Conservation (phyloP, 2,888 invertebrate genomes). For the Drosophila mettleri region DNA sequence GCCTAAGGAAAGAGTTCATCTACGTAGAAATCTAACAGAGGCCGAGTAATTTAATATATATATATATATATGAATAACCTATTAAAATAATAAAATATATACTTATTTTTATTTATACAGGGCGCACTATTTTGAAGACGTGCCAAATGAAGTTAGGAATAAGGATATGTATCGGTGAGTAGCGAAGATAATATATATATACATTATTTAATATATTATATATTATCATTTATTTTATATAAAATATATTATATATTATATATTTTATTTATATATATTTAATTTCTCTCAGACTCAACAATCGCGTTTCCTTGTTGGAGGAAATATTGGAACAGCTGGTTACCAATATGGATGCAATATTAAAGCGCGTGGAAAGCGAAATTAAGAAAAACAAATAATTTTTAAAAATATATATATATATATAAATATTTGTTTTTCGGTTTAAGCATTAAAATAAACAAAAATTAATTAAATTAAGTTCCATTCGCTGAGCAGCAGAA, state of each 20-base stretch:
- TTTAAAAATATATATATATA: too few relatives aligned
- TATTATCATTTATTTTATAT: too few relatives aligned
- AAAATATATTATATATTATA: too few relatives aligned
- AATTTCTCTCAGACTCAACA: slow-evolving; percentile 55
- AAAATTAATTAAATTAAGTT: slow-evolving; percentile 72
- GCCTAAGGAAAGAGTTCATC: slow-evolving; percentile 24
- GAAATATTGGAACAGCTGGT: slow-evolving; percentile 76
- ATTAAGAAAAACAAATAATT: slow-evolving; percentile 26
- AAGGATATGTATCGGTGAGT: slow-evolving; percentile 62
- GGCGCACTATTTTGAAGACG: slow-evolving; percentile 54
- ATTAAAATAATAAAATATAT: background rate
- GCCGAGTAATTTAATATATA: slow-evolving; percentile 58
- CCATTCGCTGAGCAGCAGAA: slow-evolving; percentile 21
- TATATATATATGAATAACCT: background rate
- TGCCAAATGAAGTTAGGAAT: slow-evolving; percentile 34
- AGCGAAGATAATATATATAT: too few relatives aligned
- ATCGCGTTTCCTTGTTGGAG: slow-evolving; percentile 73
- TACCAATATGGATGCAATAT: slow-evolving; percentile 72
- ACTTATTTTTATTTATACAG: slow-evolving; percentile 23
- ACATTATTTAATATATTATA: too few relatives aligned
- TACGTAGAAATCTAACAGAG: slow-evolving; percentile 46
- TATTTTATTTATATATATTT: background rate
- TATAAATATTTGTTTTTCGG: too few relatives aligned
- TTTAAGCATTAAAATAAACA: slow-evolving; percentile 40
- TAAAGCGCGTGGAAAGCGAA: slow-evolving; percentile 67